These are phyloP conservation scores for Trichacis sp. DNA, from an alignment of 2,888 invertebrate genomes.

Conservation along the genomic window DNA sequence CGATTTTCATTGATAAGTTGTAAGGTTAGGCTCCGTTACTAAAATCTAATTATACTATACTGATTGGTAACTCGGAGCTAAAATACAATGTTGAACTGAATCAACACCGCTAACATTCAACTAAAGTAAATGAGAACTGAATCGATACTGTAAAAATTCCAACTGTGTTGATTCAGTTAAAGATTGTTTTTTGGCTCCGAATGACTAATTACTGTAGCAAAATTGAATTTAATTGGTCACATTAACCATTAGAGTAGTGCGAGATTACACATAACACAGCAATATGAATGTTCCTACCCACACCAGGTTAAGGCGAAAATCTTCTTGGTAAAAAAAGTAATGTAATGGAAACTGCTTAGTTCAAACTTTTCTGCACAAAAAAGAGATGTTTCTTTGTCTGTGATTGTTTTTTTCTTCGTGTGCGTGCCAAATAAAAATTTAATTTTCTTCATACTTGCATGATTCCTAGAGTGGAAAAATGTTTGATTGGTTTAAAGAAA, in stretches of 20 bases:
- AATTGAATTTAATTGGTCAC: too few relatives aligned
- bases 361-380: constrained; percentile 12
- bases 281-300: constrained; percentile 3
- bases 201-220: too few relatives aligned
- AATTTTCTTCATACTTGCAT: background rate
- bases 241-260: constrained; percentile 8
- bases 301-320: background rate
- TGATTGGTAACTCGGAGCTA: too few relatives aligned
- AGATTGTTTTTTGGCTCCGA: too few relatives aligned
- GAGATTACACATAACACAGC: constrained; percentile 8
- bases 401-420: background rate
- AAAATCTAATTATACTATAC: too few relatives aligned
- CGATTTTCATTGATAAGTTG: constrained; percentile 8
- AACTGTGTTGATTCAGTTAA: too few relatives aligned
- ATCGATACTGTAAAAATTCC: too few relatives aligned
- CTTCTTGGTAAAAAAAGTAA: constrained; percentile 6
- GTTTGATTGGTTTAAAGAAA: too few relatives aligned
- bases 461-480: background rate
- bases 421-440: background rate
- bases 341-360: constrained; percentile 12
- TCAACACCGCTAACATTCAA: too few relatives aligned
- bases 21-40: too few relatives aligned
- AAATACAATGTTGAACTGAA: too few relatives aligned
- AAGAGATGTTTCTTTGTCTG: background rate
- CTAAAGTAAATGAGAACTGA: too few relatives aligned